Evolutionary conservation across 1,140 invertebrate species (phyloP).

Genomic region (Drosophila tristis): DNA sequence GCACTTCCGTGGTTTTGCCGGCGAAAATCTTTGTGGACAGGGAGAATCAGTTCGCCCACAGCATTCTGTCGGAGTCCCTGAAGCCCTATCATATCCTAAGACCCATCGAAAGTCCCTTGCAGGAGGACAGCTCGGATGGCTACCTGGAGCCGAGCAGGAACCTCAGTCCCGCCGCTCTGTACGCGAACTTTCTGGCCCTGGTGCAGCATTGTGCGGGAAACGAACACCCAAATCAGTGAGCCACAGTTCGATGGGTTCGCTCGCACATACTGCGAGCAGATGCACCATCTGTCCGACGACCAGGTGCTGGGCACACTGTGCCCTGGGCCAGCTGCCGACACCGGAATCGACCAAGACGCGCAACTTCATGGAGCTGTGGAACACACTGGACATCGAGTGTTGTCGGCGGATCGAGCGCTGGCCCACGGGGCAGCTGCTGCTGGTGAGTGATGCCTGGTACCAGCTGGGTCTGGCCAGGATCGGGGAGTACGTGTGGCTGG

Average conservation of each 20-base stretch:
- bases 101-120: background rate
- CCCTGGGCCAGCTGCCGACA: conserved; percentile 77
- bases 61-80: conserved; percentile 65
- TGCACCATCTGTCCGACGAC: conserved; percentile 83
- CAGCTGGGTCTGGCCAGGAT: conserved; percentile 80
- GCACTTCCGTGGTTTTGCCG: conserved; percentile 6
- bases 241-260: conserved; percentile 83
- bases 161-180: conserved; percentile 55
- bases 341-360: conserved; percentile 62
- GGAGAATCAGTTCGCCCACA: conserved; percentile 81
- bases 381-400: conserved; percentile 86
- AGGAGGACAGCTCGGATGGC: background rate
- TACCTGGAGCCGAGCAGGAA: conserved; percentile 9
- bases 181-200: conserved; percentile 78
- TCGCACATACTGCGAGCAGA: conserved; percentile 77
- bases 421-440: conserved; percentile 83
- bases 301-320: conserved; percentile 82
- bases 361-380: conserved; percentile 86
- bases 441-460: conserved; percentile 85
- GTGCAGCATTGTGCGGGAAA: conserved; percentile 68
- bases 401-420: conserved; percentile 81
- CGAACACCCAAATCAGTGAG: conserved; percentile 66
- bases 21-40: conserved; percentile 56
- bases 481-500: conserved; percentile 83
- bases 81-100: conserved; percentile 71